These are phyloP conservation scores for Calyptommatus sinebrachiatus DNA, from an alignment of 2,113 vertebrate genomes.

Conservation along the genomic window DNA sequence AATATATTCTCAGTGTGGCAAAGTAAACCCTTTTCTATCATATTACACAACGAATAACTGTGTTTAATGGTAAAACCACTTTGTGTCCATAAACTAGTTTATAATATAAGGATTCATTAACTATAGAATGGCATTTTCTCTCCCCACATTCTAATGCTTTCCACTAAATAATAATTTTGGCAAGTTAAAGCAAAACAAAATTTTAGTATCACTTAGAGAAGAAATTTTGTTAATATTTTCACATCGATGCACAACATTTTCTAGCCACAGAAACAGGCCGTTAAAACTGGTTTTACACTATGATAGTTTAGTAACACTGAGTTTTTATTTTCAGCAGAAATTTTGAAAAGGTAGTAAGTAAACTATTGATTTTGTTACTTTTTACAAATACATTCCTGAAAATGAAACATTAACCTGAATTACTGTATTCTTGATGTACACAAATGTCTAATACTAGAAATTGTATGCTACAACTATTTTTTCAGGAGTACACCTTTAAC, in stretches of 20 bases:
- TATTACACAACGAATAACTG: slow-evolving; percentile 25
- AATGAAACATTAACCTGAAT: slow-evolving; percentile 74
- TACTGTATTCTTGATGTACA: slow-evolving; percentile 64
- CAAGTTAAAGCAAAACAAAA: slow-evolving; percentile 59
- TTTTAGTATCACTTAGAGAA: slow-evolving; percentile 55
- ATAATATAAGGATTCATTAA: slow-evolving; percentile 48
- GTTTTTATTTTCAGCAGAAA: slow-evolving; percentile 66
- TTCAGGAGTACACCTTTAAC: slow-evolving; percentile 63
- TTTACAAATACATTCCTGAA: slow-evolving; percentile 81
- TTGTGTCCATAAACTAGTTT: slow-evolving; percentile 60
- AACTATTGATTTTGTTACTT: slow-evolving; percentile 69
- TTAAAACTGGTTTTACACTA: slow-evolving; percentile 67
- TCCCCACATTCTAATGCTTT: slow-evolving; percentile 62
- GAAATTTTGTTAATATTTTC: slow-evolving; percentile 62
- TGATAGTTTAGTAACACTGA: slow-evolving; percentile 63
- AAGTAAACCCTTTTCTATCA: neutral
- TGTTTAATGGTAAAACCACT: slow-evolving; percentile 65
- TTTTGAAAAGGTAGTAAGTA: slow-evolving; percentile 68
- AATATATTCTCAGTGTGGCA: no score
- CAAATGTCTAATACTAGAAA: slow-evolving; percentile 62
- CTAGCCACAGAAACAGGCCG: slow-evolving; percentile 69
- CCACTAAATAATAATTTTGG: slow-evolving; percentile 54
- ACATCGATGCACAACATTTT: slow-evolving; percentile 68
- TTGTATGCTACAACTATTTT: slow-evolving; percentile 60
- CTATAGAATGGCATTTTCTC: slow-evolving; percentile 56